Conservation (phyloP, 2,797 vertebrate genomes). For the Sparidentex hasta region DNA sequence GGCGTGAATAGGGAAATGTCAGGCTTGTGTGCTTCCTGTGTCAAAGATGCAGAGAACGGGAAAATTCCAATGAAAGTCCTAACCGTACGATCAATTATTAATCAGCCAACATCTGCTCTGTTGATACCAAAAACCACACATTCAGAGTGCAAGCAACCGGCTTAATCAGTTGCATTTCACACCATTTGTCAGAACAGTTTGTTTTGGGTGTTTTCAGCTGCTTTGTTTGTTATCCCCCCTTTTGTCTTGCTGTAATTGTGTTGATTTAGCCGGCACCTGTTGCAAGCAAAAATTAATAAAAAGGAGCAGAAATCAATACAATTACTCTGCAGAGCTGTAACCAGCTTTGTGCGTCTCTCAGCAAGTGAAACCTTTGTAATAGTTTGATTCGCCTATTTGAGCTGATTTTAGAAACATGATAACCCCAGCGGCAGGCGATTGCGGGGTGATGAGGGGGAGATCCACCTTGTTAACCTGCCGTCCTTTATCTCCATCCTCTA, state of each 20-base stretch:
- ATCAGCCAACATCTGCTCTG: neutral
- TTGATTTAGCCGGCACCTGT: neutral
- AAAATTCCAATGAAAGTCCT: neutral
- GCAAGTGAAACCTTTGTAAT: neutral
- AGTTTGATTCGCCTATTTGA: neutral
- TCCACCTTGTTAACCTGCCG: neutral
- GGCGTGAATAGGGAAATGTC: neutral
- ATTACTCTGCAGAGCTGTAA: neutral
- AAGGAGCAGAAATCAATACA: neutral
- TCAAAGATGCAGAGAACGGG: neutral
- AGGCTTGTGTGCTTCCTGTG: neutral
- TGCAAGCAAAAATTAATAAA: neutral
- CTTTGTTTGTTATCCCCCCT: neutral
- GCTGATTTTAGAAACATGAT: neutral
- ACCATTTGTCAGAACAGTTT: neutral
- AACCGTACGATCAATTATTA: neutral
- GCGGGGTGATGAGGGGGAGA: too few relatives aligned
- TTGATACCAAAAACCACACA: neutral
- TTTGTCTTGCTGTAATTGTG: neutral
- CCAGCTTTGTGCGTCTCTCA: neutral
- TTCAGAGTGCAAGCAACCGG: neutral
- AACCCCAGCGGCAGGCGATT: too few relatives aligned
- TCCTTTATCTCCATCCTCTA: too few relatives aligned
- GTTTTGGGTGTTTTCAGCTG: neutral
- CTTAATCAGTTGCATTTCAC: neutral